Percentiles rank a stretch among this genome's conserved stretches.
These are phyloP conservation scores for Synanthedon formicaeformis DNA, from an alignment of 2,888 invertebrate genomes.

Conservation along the genomic window DNA sequence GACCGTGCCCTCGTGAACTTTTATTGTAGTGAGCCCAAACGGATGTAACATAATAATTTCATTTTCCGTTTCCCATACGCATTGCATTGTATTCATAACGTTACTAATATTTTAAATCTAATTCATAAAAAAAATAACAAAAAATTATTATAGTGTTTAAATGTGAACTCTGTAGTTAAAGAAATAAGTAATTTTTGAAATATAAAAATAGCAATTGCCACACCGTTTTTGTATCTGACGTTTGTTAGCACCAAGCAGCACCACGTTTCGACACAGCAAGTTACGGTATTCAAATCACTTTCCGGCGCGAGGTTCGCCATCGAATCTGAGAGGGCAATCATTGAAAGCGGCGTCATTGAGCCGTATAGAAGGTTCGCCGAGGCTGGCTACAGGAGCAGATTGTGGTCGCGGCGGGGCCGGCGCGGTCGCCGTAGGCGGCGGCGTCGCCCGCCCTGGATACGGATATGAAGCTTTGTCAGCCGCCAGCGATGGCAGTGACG, in stretches of 20 bases:
- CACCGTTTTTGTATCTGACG: no score
- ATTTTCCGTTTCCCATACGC: constrained; percentile 2
- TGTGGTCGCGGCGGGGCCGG: constrained; percentile 36
- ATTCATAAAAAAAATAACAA: no score
- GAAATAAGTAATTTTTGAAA: no score
- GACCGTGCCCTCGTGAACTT: constrained; percentile 21
- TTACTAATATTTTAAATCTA: not conserved
- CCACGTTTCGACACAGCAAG: constrained; percentile 66
- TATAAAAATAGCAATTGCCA: no score
- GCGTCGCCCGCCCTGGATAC: constrained; percentile 60
- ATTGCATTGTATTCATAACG: constrained; percentile 1
- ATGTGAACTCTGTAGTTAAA: no score
- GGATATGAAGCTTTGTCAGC: constrained; percentile 64
- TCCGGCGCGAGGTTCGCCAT: constrained; percentile 44
- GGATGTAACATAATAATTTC: constrained; percentile 4
- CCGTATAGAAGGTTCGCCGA: constrained; percentile 54
- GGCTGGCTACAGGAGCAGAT: constrained; percentile 47
- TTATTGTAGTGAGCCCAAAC: constrained; percentile 23
- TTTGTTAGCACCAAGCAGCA: constrained; percentile 28
- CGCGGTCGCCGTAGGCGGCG: constrained; percentile 33
- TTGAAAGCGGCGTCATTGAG: constrained; percentile 59
- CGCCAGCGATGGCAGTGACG: constrained; percentile 61
- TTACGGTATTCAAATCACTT: constrained; percentile 59
- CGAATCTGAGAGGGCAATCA: constrained; percentile 44
- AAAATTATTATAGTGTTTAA: no score